phyloP scores from a whole-genome alignment of 2,797 vertebrate genomes.

The Halcyon leucocephala region DNA sequence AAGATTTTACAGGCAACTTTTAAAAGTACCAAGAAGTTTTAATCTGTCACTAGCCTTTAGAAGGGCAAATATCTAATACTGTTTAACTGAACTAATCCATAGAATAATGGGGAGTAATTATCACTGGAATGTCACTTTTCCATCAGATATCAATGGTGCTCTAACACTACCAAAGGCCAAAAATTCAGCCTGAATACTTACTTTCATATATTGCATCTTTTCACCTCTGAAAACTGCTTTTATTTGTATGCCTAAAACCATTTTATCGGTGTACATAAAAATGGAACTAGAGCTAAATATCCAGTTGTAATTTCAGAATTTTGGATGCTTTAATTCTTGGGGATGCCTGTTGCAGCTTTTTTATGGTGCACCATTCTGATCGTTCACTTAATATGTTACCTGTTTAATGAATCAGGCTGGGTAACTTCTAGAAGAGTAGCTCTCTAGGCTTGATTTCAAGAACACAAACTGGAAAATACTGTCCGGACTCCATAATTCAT shows the following conservation, averaged over 20 bases:
- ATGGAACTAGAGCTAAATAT: neutral
- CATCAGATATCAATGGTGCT: neutral
- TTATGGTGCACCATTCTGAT: neutral
- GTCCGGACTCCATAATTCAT: neutral
- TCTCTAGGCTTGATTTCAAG: neutral
- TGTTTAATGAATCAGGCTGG: neutral
- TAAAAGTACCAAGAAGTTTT: neutral
- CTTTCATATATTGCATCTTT: neutral
- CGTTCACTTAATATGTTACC: neutral
- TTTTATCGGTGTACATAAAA: neutral
- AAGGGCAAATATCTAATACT: neutral
- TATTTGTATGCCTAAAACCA: neutral
- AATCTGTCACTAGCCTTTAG: neutral
- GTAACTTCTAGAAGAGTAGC: neutral
- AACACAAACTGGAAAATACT: neutral
- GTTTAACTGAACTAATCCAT: neutral
- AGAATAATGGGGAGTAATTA: neutral
- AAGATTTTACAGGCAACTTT: neutral
- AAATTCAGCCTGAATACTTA: neutral
- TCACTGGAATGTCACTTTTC: neutral
- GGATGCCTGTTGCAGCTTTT: neutral
- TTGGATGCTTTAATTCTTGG: neutral
- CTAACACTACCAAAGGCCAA: neutral
- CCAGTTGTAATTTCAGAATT: neutral
- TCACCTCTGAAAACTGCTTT: neutral